Evolutionary conservation across 2,888 invertebrate species (phyloP).

Genomic region (Philaethria dido): DNA sequence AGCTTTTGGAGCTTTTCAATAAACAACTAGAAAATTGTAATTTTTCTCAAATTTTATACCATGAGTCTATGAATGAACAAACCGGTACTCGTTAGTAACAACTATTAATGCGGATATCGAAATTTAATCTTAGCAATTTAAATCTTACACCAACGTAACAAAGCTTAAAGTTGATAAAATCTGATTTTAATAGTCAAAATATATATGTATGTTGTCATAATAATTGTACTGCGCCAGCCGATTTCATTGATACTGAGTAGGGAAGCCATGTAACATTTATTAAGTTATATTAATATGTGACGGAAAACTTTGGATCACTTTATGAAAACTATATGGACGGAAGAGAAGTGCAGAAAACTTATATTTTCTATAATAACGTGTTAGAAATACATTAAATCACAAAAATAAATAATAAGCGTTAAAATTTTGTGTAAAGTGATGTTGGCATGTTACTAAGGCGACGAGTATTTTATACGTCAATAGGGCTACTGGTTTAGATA

Average conservation of each 20-base stretch:
- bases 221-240: slow-evolving; percentile 65
- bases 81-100: slow-evolving; percentile 60
- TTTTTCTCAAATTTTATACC: slow-evolving; percentile 42
- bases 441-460: no score
- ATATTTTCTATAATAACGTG: no score
- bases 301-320: no score
- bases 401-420: no score
- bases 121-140: slow-evolving; percentile 33
- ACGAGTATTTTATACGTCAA: no score
- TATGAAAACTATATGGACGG: no score
- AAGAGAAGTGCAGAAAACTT: no score
- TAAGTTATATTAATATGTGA: no score
- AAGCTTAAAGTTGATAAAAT: slow-evolving; percentile 14
- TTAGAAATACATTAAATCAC: no score
- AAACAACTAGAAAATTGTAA: slow-evolving; percentile 32
- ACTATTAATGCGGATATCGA: slow-evolving; percentile 40
- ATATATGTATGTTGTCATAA: slow-evolving; percentile 48
- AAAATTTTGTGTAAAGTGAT: no score
- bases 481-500: no score
- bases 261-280: background rate
- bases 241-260: slow-evolving; percentile 63
- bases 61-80: slow-evolving; percentile 64
- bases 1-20: background rate
- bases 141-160: slow-evolving; percentile 30
- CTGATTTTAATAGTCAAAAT: slow-evolving; percentile 20